Percentiles rank a stretch among this genome's conserved stretches.
Conservation (phyloP, 1,140 invertebrate species). For the Euura lappo region DNA sequence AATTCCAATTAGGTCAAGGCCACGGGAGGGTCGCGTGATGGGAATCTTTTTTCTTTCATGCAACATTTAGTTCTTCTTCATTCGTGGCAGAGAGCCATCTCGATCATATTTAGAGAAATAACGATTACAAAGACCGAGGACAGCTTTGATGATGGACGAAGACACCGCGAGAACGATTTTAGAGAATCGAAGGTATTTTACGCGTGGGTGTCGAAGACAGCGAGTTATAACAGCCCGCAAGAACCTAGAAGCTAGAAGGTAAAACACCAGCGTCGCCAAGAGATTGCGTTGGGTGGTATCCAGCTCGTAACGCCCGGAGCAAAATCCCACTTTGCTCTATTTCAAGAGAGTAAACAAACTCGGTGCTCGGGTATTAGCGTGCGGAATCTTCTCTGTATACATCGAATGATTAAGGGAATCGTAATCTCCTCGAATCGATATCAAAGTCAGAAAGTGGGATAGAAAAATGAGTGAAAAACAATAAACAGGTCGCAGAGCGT, state of each 20-base stretch:
- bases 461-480: no score
- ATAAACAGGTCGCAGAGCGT: no score
- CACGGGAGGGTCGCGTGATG: not conserved
- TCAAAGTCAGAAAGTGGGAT: no score
- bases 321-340: not conserved
- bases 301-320: not conserved
- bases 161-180: no score
- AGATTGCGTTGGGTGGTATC: not conserved
- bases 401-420: no score
- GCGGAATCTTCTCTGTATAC: not conserved
- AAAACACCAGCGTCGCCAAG: not conserved
- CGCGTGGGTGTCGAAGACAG: no score
- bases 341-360: slow-evolving; percentile 7
- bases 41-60: not conserved
- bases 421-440: no score
- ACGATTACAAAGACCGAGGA: no score
- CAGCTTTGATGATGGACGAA: no score
- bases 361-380: not conserved
- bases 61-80: not conserved
- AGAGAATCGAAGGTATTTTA: no score
- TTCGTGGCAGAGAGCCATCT: not conserved
- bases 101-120: no score
- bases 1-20: not conserved
- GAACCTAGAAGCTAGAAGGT: not conserved
- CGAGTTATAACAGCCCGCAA: no score